phyloP scores from a whole-genome alignment of 2,113 vertebrate species.

The Caranx ignobilis region DNA sequence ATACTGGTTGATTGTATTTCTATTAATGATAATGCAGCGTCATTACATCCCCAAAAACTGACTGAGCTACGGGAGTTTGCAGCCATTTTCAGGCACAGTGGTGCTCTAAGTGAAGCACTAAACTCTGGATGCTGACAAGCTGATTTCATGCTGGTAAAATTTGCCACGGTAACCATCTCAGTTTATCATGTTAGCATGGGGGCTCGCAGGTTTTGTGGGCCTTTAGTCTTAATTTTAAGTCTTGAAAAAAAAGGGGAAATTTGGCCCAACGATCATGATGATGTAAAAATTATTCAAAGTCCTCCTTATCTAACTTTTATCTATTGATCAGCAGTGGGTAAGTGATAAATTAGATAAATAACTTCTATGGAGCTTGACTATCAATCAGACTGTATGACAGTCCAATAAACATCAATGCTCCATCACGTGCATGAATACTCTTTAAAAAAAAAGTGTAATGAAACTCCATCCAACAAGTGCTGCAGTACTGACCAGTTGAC shows the following conservation, averaged over 20 bases:
- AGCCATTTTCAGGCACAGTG: neutral
- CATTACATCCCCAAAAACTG: neutral
- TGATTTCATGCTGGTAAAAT: neutral
- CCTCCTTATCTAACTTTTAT: too few species aligned
- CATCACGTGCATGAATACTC: neutral
- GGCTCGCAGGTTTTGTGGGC: too few species aligned
- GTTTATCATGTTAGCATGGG: too few species aligned
- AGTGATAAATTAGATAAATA: neutral
- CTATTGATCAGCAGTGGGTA: too few species aligned
- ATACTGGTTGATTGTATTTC: neutral
- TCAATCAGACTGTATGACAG: neutral
- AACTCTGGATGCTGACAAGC: neutral
- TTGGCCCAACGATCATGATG: too few species aligned
- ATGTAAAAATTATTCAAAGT: too few species aligned
- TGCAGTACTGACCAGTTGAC: neutral
- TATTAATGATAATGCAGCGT: constrained; percentile 1
- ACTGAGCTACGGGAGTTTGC: neutral
- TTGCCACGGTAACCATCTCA: neutral
- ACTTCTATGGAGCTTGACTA: too few species aligned
- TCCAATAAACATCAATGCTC: neutral
- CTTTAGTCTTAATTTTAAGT: too few species aligned
- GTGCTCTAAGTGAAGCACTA: neutral
- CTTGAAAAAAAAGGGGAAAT: too few species aligned
- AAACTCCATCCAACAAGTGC: neutral
- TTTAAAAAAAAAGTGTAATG: neutral